Evolutionary conservation across 2,113 vertebrate genomes (phyloP).

Genomic region (Acinonyx jubatus): DNA sequence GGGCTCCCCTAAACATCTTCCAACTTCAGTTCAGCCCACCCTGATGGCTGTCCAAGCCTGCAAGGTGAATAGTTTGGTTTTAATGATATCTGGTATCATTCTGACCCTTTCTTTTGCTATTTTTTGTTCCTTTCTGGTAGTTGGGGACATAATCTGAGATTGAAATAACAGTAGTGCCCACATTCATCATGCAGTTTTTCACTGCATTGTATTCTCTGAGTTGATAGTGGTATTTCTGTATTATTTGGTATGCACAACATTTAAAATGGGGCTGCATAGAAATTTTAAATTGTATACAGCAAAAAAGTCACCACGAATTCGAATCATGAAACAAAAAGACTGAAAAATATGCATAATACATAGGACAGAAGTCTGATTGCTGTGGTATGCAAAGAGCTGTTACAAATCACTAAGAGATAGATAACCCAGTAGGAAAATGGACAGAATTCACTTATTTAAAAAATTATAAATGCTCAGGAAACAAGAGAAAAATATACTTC

Average conservation of each 20-base stretch:
- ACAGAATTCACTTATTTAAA: conserved; percentile 12
- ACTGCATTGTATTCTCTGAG: neutral
- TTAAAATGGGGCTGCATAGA: neutral
- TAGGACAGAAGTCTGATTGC: neutral
- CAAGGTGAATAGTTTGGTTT: neutral
- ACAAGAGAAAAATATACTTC: neutral
- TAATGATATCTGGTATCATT: neutral
- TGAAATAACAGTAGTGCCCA: neutral
- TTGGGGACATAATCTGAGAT: neutral
- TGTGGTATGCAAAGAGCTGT: neutral
- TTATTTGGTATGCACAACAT: neutral
- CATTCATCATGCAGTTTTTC: neutral
- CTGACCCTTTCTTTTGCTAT: neutral
- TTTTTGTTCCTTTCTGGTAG: neutral
- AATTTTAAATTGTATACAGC: neutral
- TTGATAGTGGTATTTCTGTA: neutral
- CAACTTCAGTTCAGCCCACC: neutral
- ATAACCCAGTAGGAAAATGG: neutral
- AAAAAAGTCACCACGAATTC: neutral
- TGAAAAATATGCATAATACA: neutral
- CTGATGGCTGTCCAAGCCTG: neutral
- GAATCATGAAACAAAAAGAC: neutral
- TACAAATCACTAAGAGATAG: neutral
- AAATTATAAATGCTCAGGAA: neutral
- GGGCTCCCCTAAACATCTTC: neutral